A percentile compares a stretch with the other conserved stretches of the same genome.
Conservation (phyloP, 2,113 vertebrate genomes). For the Harpagus bidentatus region DNA sequence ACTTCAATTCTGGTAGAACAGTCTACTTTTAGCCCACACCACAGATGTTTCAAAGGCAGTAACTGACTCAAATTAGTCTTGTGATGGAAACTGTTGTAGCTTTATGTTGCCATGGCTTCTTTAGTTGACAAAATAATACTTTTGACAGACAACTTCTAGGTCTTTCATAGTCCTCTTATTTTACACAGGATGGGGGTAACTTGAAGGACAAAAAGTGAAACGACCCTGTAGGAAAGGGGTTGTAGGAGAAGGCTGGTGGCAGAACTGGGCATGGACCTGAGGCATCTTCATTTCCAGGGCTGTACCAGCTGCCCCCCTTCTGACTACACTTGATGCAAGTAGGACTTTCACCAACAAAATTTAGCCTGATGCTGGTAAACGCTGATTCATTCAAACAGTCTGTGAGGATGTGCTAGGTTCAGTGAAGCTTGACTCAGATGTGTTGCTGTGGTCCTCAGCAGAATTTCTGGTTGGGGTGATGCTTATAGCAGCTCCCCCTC, state of each 20-base stretch:
- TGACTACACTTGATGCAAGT: neutral
- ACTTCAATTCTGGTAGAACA: slow-evolving; percentile 14
- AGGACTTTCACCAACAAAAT: neutral
- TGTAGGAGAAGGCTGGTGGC: neutral
- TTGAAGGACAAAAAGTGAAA: neutral
- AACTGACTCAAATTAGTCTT: slow-evolving; percentile 40
- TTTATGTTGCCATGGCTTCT: slow-evolving; percentile 30
- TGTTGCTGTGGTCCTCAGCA: neutral
- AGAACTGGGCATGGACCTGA: accelerated
- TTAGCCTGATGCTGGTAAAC: neutral
- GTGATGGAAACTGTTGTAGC: neutral
- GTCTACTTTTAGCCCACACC: slow-evolving; percentile 8
- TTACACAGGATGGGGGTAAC: neutral
- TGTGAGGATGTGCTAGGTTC: neutral
- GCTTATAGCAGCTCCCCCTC: neutral
- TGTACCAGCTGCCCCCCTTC: neutral
- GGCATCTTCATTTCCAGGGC: neutral
- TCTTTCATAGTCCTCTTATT: neutral
- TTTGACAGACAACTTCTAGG: neutral
- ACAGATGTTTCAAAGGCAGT: slow-evolving; percentile 50
- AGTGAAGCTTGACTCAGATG: neutral
- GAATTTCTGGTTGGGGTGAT: neutral
- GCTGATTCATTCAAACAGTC: neutral
- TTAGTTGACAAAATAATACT: slow-evolving; percentile 3
- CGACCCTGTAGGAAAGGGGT: neutral